Conservation (phyloP, 1,140 invertebrate genomes). For the Eriosoma lanigerum region DNA sequence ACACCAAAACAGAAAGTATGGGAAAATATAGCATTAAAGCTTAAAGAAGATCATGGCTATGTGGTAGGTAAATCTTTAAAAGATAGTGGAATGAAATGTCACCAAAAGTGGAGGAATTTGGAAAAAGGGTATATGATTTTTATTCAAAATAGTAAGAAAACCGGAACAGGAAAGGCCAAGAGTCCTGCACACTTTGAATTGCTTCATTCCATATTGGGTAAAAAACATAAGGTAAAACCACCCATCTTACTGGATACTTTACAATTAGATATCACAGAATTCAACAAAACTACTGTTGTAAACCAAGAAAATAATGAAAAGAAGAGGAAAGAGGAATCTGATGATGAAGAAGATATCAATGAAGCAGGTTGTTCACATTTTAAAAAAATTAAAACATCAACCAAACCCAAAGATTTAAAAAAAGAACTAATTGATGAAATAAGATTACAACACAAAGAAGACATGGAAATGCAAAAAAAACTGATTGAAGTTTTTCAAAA, state of each 20-base stretch:
- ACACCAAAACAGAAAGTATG: conserved; percentile 1
- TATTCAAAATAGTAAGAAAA: conserved; percentile 20
- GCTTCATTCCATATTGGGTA: conserved; percentile 10
- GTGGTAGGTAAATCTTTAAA: conserved; percentile 25
- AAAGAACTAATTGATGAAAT: conserved; percentile 18
- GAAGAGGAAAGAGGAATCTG: too few species aligned
- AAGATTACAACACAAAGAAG: background rate
- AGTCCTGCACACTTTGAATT: background rate
- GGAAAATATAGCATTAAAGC: conserved; percentile 3
- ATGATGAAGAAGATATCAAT: conserved; percentile 10
- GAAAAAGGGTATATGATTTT: conserved; percentile 5
- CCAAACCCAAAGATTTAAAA: conserved; percentile 5
- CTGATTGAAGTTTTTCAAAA: too few species aligned
- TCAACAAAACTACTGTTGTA: background rate
- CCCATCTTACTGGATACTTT: conserved; percentile 8
- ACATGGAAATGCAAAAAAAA: background rate
- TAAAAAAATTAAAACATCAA: background rate
- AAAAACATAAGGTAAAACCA: conserved; percentile 10
- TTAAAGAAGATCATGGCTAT: conserved; percentile 8
- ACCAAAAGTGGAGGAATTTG: conserved; percentile 14
- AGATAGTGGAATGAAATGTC: conserved; percentile 10
- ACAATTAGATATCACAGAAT: background rate
- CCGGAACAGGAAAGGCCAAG: background rate
- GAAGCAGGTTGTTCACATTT: background rate
- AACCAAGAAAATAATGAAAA: background rate